phyloP scores from a whole-genome alignment of 2,797 vertebrate genomes.

The Rhynchonycteris naso region DNA sequence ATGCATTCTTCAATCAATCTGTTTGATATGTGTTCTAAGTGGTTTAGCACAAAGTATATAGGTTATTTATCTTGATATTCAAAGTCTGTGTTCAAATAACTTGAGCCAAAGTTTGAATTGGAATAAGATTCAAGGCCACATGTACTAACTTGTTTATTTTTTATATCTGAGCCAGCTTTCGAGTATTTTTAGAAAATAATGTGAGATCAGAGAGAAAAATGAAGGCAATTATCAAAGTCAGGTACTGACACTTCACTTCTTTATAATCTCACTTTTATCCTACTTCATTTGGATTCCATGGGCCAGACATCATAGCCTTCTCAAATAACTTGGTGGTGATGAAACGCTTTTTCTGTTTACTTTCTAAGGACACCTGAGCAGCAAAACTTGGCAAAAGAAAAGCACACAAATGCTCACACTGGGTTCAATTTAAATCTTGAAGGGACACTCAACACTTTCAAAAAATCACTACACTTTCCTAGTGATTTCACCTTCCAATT shows the following conservation, averaged over 20 bases:
- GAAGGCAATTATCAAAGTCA: slow-evolving; percentile 9
- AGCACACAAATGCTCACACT: not conserved
- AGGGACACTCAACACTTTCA: not conserved
- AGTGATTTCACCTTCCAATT: not conserved
- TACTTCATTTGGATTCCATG: not conserved
- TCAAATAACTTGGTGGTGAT: not conserved
- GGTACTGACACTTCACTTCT: not conserved
- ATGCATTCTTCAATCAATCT: slow-evolving; percentile 45
- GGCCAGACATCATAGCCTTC: not conserved
- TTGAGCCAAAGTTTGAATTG: slow-evolving; percentile 68
- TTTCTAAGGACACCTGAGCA: not conserved
- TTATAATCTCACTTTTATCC: not conserved
- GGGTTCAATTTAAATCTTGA: not conserved
- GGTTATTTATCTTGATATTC: slow-evolving; percentile 66
- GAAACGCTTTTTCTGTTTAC: not conserved
- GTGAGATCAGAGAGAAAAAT: slow-evolving; percentile 36
- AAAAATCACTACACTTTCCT: not conserved
- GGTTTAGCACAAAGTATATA: slow-evolving; percentile 49
- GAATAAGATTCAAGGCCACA: slow-evolving; percentile 41
- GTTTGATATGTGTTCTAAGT: slow-evolving; percentile 61
- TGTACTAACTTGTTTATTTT: slow-evolving; percentile 49
- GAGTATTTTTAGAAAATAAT: slow-evolving; percentile 57
- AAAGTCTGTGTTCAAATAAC: slow-evolving; percentile 58
- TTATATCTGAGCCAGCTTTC: slow-evolving; percentile 44
- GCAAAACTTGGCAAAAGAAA: not conserved